phyloP scores from a whole-genome alignment of 2,113 vertebrate genomes.

The Mastomys coucha region DNA sequence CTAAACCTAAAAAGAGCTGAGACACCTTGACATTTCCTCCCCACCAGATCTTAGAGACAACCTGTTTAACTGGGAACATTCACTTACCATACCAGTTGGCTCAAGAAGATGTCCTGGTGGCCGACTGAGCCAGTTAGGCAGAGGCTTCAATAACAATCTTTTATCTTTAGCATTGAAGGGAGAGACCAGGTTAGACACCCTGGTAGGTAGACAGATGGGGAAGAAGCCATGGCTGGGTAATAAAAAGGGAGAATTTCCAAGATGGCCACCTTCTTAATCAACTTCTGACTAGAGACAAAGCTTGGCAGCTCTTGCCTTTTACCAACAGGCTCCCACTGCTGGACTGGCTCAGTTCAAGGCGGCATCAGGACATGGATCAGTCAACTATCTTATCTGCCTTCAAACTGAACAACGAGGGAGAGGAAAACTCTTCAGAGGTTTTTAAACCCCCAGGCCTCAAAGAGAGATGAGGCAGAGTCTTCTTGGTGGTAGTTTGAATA shows the following conservation, averaged over 20 bases:
- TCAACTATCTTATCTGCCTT: neutral
- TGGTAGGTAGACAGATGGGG: neutral
- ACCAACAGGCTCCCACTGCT: neutral
- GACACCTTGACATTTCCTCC: neutral
- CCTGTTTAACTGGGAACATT: neutral
- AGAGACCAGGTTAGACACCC: neutral
- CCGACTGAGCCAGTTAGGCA: neutral
- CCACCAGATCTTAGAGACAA: neutral
- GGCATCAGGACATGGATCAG: neutral
- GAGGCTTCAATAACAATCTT: neutral
- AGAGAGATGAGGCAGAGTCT: neutral
- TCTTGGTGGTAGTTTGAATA: too few species aligned
- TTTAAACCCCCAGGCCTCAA: neutral
- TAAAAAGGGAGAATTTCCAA: neutral
- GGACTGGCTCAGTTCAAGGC: neutral
- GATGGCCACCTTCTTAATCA: neutral
- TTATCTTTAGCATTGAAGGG: neutral
- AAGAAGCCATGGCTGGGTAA: neutral
- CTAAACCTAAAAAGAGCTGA: neutral
- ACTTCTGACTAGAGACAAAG: neutral
- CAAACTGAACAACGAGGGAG: neutral
- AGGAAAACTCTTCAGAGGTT: neutral
- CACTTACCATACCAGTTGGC: neutral
- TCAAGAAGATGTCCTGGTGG: neutral
- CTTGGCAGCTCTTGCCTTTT: neutral